Base-by-base conservation (phyloP, 1,140 invertebrate genomes). In the Monochamus saltuarius region DNA sequence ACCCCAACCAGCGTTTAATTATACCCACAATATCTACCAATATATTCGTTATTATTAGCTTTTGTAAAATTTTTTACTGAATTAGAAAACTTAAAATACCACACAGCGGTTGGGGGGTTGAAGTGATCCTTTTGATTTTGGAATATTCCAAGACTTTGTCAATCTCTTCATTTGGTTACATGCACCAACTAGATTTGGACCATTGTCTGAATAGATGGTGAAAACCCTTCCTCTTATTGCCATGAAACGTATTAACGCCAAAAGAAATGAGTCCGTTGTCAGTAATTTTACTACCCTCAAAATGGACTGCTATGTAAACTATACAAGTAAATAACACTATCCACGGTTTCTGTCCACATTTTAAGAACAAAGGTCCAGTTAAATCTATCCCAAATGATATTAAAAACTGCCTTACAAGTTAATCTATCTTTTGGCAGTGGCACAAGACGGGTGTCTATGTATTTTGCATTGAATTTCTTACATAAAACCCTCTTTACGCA, bases 61-160 rank as follows among this genome's bases (percentile, higher is more conserved):
- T n/a, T n/a, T n/a, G n/a, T n/a, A n/a, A n/a, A n/a, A n/a, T n/a
- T n/a, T n/a, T n/a, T n/a, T n/a, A n/a, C n/a, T n/a, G n/a, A n/a
- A n/a, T n/a, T n/a, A n/a, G n/a, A n/a, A n/a, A n/a, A n/a, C n/a
- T n/a, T n/a, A n/a, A n/a, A n/a, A n/a, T n/a, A n/a, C n/a, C n/a
- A n/a, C n/a, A n/a, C n/a, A n/a, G n/a, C n/a, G n/a, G n/a, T n/a
- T n/a, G n/a, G n/a, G n/a, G n/a, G n/a, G n/a, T n/a, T n/a, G n/a
- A n/a, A n/a, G n/a, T n/a, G n/a, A n/a, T n/a, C n/a, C n/a, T n/a
- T n/a, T n/a, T n/a, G n/a, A n/a, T n/a, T n/a, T n/a, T n/a, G n/a
- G n/a, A n/a, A n/a, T n/a, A 38, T 34, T 35, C 9, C 36, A 43
- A 61, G 6, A 40, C 38, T 14, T 56, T 17, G 7, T 46, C 45